Evolutionary conservation across 2,113 vertebrate genomes (phyloP).

Genomic region (Philantomba maxwellii): DNA sequence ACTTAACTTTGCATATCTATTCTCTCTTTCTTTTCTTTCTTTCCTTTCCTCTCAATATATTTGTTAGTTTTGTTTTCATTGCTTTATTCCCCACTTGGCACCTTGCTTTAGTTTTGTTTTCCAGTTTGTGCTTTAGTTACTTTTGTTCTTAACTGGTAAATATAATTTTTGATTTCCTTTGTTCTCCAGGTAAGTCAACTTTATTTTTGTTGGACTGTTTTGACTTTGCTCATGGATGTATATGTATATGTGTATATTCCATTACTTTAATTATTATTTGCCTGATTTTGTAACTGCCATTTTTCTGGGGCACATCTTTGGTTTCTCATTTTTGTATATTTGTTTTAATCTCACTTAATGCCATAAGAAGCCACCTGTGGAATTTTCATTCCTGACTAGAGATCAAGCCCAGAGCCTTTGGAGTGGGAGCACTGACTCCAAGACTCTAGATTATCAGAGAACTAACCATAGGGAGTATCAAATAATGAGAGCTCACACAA

Average conservation of each 20-base stretch:
- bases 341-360: neutral
- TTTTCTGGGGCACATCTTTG: neutral
- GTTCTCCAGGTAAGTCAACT: rapidly evolving
- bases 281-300: neutral
- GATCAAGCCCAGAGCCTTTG: neutral
- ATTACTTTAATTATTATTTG: neutral
- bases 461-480: neutral
- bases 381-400: neutral
- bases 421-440: neutral
- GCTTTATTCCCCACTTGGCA: neutral
- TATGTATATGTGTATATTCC: neutral
- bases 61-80: neutral
- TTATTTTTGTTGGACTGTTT: neutral
- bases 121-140: neutral
- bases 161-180: neutral
- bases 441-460: neutral
- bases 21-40: neutral
- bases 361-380: neutral
- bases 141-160: neutral
- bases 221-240: neutral
- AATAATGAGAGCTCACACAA: neutral
- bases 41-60: neutral
- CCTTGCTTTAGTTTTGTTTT: neutral
- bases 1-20: neutral
- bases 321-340: neutral